Conservation (phyloP, 1,140 invertebrate genomes). For the Cyphomyrmex costatus region DNA sequence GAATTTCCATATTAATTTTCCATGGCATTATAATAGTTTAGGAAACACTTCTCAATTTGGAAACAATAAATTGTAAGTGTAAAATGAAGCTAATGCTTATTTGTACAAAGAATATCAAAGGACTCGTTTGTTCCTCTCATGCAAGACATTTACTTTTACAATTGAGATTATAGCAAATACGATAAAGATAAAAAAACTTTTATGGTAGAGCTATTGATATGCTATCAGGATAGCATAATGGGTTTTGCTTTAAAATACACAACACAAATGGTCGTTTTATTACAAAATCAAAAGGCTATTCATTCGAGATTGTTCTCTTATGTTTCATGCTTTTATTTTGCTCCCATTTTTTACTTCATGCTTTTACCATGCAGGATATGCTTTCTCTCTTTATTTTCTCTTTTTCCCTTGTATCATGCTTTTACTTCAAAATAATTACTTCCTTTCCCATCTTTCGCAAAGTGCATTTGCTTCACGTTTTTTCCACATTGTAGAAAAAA, state of each 20-base stretch:
- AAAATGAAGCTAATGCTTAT: background rate
- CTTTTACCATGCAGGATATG: slow-evolving; percentile 6
- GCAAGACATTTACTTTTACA: background rate
- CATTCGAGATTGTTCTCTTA: slow-evolving; percentile 34
- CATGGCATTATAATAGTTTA: background rate
- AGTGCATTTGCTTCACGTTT: slow-evolving; percentile 20
- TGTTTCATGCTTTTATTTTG: slow-evolving; percentile 10
- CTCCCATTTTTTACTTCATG: slow-evolving; percentile 16
- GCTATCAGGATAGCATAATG: background rate
- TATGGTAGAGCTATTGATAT: background rate
- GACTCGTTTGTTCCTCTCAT: background rate
- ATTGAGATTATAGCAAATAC: background rate
- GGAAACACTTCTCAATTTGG: background rate
- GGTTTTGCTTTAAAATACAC: slow-evolving; percentile 1
- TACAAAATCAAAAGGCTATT: background rate
- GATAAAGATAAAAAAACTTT: background rate
- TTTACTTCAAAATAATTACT: slow-evolving; percentile 23
- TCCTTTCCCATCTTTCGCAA: slow-evolving; percentile 7
- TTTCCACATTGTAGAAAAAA: background rate
- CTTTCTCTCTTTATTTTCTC: background rate
- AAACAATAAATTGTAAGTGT: background rate
- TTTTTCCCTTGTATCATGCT: background rate
- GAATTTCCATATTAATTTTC: background rate
- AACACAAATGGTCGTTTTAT: background rate
- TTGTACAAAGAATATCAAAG: background rate